A percentile compares a stretch with the other conserved stretches of the same genome.
phyloP scores from a whole-genome alignment of 2,888 invertebrate species.

The Synanthedon formicaeformis region DNA sequence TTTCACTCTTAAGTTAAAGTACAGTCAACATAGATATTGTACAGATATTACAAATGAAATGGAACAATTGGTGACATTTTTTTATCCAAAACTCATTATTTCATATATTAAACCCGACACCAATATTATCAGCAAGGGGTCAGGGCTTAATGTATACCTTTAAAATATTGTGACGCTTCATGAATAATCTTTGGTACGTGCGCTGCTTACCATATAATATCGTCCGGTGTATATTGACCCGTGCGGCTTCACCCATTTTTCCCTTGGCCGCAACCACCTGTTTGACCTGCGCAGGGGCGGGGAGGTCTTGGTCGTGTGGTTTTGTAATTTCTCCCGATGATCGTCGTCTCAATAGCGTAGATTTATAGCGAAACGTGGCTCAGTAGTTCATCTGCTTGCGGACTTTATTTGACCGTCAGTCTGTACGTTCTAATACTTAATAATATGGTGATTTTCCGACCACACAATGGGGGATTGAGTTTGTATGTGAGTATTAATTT shows the following conservation, averaged over 20 bases:
- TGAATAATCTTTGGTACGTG: conserved; percentile 53
- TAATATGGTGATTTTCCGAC: conserved; percentile 25
- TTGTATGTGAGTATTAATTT: conserved; percentile 28
- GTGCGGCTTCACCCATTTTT: not conserved
- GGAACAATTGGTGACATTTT: conserved; percentile 11
- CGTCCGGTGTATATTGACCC: conserved; percentile 15
- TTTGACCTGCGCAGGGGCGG: conserved; percentile 11
- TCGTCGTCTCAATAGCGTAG: conserved; percentile 56
- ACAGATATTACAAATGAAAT: too few relatives aligned
- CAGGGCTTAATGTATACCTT: conserved; percentile 47
- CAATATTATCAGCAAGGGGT: conserved; percentile 45
- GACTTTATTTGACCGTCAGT: conserved; percentile 46
- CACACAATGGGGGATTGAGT: conserved; percentile 36
- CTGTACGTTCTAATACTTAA: conserved; percentile 29
- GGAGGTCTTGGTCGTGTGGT: conserved; percentile 28
- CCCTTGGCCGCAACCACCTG: not conserved
- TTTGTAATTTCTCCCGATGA: conserved; percentile 46
- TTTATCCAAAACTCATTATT: conserved; percentile 37
- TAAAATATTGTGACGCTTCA: conserved; percentile 58
- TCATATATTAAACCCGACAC: conserved; percentile 48
- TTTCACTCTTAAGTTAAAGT: conserved; percentile 1
- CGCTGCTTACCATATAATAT: conserved; percentile 20
- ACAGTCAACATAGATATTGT: not conserved
- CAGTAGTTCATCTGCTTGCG: conserved; percentile 37
- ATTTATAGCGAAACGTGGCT: conserved; percentile 39